Evolutionary conservation across 2,888 invertebrate species (phyloP), one percentile per base, ranked within the genome.

Genomic region (Netelia virgata): DNA sequence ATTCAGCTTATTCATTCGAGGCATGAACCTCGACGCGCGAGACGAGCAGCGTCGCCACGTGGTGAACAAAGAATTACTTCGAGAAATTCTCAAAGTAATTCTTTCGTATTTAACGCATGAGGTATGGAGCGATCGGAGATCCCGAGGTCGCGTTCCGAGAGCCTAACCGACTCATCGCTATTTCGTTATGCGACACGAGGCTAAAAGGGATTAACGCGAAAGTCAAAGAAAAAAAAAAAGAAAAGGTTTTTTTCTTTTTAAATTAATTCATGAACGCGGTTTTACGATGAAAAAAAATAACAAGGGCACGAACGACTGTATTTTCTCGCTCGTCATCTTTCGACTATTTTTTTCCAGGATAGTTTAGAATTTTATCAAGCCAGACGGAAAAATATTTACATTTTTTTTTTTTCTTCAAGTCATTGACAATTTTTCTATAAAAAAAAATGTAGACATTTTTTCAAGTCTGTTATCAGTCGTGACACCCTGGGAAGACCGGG

Each of bases 401-500:
- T 1, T 23, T 23, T 23, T 23, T 23, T 23, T 23, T n/a, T n/a
- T n/a, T n/a, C n/a, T n/a, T n/a, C 23, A 23, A 23, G 23, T 2
- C 23, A 23, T 36, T 36, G 6, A 6, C 36, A 8, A 6, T 36
- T 36, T 36, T 36, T 36, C 36, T 36, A 36, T 36, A 6, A 6
- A 36, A 36, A 36, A 36, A 36, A 6, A 36, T 36, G 5, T 36
- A 8, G 6, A 36, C 3, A 36, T 36, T 36, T 36, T 36, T 36
- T 6, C 6, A 36, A 36, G 36, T 36, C 6, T 36, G 11, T 74
- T 74, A 36, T 63, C 74, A 74, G 28, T 18, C 41, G 18, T n/a
- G 18, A 68, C 74, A 75, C 82, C 79, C 79, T 82, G 73, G 79
- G 74, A 75, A 74, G 86, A 81, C 74, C 83, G 81, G 83, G 59